phyloP scores from a whole-genome alignment of 2,113 vertebrate species.

The Boulengeromyrus knoepffleri region DNA sequence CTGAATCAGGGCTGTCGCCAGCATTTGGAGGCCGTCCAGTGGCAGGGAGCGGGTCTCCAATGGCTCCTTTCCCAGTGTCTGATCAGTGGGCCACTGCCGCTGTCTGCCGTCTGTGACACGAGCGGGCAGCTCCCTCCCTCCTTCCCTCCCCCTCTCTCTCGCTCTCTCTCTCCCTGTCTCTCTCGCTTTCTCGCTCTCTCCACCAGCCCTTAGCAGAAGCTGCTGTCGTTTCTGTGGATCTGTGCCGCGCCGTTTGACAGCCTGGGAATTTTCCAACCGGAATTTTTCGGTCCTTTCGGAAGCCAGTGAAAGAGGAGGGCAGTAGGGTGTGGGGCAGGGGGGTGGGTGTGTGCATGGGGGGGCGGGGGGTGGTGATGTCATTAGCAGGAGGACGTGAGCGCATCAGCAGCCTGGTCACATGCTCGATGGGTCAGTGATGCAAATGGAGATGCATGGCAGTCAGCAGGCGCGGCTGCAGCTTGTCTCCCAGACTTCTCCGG shows the following conservation, averaged over 20 bases:
- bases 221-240: constrained; percentile 23
- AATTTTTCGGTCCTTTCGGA: constrained; percentile 61
- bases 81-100: constrained; percentile 58
- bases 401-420: constrained; percentile 97
- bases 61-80: constrained; percentile 61
- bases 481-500: constrained; percentile 44
- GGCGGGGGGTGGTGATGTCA: constrained; percentile 75
- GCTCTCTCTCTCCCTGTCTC: neutral
- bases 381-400: constrained; percentile 82
- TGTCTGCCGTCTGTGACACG: constrained; percentile 39
- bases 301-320: constrained; percentile 52
- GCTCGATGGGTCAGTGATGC: constrained; percentile 91
- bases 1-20: constrained; percentile 76
- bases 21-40: constrained; percentile 79
- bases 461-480: constrained; percentile 56
- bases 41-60: constrained; percentile 60
- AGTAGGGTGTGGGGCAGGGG: constrained; percentile 38
- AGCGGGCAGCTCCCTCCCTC: constrained; percentile 25
- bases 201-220: constrained; percentile 24
- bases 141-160: neutral
- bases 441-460: constrained; percentile 79
- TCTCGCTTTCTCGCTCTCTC: neutral
- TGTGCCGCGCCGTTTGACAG: constrained; percentile 36
- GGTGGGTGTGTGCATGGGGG: constrained; percentile 49
- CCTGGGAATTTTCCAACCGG: constrained; percentile 49